Evolutionary conservation across 1,140 invertebrate genomes (phyloP).

Genomic region (Drosophila erecta): DNA sequence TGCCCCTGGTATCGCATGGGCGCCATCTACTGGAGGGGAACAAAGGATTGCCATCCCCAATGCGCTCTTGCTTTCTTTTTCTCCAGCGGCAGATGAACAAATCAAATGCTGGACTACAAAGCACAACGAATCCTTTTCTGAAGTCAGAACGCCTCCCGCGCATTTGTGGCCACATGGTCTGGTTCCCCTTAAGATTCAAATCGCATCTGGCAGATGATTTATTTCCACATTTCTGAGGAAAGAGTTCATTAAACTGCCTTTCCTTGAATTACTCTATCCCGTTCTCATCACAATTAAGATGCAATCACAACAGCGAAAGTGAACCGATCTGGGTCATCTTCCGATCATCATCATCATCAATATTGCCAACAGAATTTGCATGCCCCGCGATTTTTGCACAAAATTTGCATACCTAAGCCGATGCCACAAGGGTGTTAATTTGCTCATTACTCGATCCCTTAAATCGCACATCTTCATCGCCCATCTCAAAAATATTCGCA

Average conservation of each 20-base stretch:
- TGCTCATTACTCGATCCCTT: constrained; percentile 59
- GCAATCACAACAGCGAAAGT: constrained; percentile 45
- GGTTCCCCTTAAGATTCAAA: constrained; percentile 54
- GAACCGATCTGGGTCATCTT: not conserved
- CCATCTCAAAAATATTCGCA: constrained; percentile 41
- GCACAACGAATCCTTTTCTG: constrained; percentile 53
- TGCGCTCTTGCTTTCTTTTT: not conserved
- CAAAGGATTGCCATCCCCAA: constrained; percentile 16
- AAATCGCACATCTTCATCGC: constrained; percentile 50
- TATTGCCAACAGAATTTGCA: constrained; percentile 52
- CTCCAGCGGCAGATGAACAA: constrained; percentile 28
- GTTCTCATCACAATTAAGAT: constrained; percentile 30
- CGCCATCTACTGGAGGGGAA: constrained; percentile 48
- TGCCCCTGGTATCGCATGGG: constrained; percentile 26
- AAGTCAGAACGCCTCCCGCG: constrained; percentile 56
- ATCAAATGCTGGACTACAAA: constrained; percentile 44
- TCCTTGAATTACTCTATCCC: not conserved
- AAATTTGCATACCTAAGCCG: constrained; percentile 50
- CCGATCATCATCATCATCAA: constrained; percentile 52
- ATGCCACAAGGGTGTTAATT: constrained; percentile 61
- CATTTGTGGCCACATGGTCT: constrained; percentile 65
- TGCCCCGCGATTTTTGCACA: constrained; percentile 15
- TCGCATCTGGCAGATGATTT: constrained; percentile 58
- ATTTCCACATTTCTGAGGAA: not conserved
- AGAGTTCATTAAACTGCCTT: constrained; percentile 46